A percentile compares a stretch with the other conserved stretches of the same genome.
Evolutionary conservation across 1,140 invertebrate genomes (phyloP).

Genomic region (Drosophila lacteicornis): DNA sequence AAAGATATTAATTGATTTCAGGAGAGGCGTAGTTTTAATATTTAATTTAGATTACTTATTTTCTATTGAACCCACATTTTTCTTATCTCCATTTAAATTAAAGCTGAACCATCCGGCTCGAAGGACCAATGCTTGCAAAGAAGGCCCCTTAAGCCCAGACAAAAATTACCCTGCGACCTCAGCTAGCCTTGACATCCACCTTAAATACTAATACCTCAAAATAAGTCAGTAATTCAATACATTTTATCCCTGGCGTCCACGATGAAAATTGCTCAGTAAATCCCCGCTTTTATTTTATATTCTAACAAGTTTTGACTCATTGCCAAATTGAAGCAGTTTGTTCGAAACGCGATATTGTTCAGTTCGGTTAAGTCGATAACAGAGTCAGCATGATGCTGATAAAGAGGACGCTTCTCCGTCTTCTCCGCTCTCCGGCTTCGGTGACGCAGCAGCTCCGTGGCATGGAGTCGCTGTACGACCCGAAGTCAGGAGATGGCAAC

Average conservation of each 20-base stretch:
- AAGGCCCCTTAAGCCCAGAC: too few species aligned
- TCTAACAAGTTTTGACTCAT: background rate
- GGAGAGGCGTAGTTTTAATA: too few species aligned
- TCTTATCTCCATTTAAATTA: too few species aligned
- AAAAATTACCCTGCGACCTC: background rate
- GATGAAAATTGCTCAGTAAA: constrained; percentile 26
- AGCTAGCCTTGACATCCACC: background rate
- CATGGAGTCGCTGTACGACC: constrained; percentile 32
- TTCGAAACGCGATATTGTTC: too few species aligned
- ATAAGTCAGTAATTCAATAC: background rate
- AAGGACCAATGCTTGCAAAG: too few species aligned
- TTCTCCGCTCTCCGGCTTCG: background rate
- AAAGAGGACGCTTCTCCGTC: background rate
- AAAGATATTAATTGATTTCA: too few species aligned
- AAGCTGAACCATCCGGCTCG: too few species aligned
- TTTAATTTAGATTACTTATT: too few species aligned
- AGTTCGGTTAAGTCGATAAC: background rate
- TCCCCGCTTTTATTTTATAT: background rate
- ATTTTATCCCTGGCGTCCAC: constrained; percentile 8
- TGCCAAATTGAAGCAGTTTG: constrained; percentile 3
- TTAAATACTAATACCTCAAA: background rate
- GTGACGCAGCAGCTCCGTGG: constrained; percentile 1
- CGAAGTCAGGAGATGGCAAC: constrained; percentile 24
- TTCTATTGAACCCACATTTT: too few species aligned
- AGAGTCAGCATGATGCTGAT: background rate